A percentile compares a stretch with the other conserved stretches of the same genome.
phyloP scores from a whole-genome alignment of 92 coral and sea anemone genomes.

The Umimayanthus kanabou region DNA sequence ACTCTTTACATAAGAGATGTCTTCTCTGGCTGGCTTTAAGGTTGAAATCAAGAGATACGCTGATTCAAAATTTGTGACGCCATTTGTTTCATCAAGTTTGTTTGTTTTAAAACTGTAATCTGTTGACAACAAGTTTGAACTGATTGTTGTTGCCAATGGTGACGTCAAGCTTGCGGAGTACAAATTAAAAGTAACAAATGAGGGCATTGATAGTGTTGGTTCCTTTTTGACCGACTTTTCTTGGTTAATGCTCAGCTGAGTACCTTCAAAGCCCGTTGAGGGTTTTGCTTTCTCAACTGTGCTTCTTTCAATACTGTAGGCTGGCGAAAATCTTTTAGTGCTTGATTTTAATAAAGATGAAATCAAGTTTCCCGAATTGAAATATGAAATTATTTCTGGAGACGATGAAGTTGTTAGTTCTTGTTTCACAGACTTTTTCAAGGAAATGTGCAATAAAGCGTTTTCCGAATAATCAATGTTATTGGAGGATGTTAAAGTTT shows the following conservation, averaged over 20 bases:
- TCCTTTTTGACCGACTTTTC: neutral
- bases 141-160: neutral
- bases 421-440: too few relatives aligned
- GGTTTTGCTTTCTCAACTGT: too few relatives aligned
- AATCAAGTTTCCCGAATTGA: too few relatives aligned
- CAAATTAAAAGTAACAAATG: neutral
- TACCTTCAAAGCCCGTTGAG: too few relatives aligned
- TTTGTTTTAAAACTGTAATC: neutral
- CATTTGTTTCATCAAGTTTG: neutral
- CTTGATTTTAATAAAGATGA: neutral
- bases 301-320: too few relatives aligned
- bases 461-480: too few relatives aligned
- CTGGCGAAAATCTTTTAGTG: neutral
- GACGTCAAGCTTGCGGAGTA: neutral
- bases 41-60: neutral
- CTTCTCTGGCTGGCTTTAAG: neutral
- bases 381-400: too few relatives aligned
- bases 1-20: neutral
- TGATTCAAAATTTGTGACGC: neutral
- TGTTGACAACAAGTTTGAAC: neutral
- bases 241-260: neutral
- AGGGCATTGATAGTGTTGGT: too few relatives aligned
- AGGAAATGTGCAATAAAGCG: too few relatives aligned
- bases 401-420: too few relatives aligned
- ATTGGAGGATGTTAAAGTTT: too few relatives aligned